Percentiles rank a stretch among this genome's conserved stretches.
phyloP scores from a whole-genome alignment of 2,888 invertebrate species.

The Conus canariensis region DNA sequence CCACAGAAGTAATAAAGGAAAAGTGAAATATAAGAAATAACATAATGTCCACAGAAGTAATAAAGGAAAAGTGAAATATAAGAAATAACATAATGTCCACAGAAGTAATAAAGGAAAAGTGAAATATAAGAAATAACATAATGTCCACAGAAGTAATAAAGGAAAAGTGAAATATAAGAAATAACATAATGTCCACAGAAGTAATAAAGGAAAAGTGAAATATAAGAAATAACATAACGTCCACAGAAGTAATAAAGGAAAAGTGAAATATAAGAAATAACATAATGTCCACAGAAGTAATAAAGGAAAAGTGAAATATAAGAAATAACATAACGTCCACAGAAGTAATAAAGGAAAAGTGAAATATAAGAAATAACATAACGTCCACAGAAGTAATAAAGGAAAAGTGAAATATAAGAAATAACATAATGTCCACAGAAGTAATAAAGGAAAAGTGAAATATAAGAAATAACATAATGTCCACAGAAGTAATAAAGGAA shows the following conservation, averaged over 20 bases:
- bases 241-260: too few relatives aligned
- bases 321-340: not conserved
- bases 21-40: not conserved
- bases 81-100: not conserved
- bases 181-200: too few relatives aligned
- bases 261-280: not conserved
- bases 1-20: too few relatives aligned
- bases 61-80: not conserved
- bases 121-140: not conserved
- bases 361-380: not conserved
- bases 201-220: too few relatives aligned
- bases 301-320: not conserved
- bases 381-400: too few relatives aligned
- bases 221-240: not conserved
- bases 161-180: not conserved
- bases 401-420: not conserved
- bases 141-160: too few relatives aligned
- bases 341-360: too few relatives aligned
- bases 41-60: too few relatives aligned
- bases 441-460: too few relatives aligned
- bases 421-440: too few relatives aligned
- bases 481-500: not conserved
- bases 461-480: not conserved
- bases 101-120: too few relatives aligned
- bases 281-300: too few relatives aligned